Percentiles rank a stretch among this genome's conserved stretches.
phyloP scores from a whole-genome alignment of 2,113 vertebrate species.

The Camelus dromedarius region DNA sequence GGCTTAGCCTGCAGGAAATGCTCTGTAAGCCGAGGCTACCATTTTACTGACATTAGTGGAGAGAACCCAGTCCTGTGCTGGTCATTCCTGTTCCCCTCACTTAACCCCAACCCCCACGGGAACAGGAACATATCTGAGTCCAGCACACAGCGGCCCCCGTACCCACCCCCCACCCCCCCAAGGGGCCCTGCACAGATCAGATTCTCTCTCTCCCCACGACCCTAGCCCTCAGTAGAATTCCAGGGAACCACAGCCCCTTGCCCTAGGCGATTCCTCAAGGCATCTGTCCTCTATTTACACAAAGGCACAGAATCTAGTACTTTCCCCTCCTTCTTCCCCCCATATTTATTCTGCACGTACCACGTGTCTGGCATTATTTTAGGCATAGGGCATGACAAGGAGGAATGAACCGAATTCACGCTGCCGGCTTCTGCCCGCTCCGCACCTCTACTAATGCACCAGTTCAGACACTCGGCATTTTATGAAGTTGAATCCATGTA shows the following conservation, averaged over 20 bases:
- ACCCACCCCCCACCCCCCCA: too few species aligned
- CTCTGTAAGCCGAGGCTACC: not conserved
- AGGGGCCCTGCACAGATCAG: not conserved
- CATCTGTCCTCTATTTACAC: not conserved
- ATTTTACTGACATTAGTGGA: not conserved
- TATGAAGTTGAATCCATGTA: not conserved
- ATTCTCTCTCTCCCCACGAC: not conserved
- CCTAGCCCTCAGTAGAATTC: not conserved
- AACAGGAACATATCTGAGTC: not conserved
- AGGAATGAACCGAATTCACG: not conserved
- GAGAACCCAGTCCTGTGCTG: not conserved
- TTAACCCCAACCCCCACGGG: not conserved
- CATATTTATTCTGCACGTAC: not conserved
- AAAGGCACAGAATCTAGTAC: not conserved
- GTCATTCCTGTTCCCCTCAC: not conserved
- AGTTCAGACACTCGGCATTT: not conserved
- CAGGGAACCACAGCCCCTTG: not conserved
- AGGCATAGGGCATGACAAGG: not conserved
- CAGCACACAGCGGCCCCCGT: not conserved
- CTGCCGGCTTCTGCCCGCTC: not conserved
- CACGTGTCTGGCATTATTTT: fast-evolving
- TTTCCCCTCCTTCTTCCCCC: not conserved
- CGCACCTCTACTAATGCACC: not conserved
- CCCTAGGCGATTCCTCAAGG: not conserved
- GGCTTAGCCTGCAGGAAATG: fast-evolving